phyloP scores from a whole-genome alignment of 2,888 invertebrate genomes.

The Xylophagus ater region DNA sequence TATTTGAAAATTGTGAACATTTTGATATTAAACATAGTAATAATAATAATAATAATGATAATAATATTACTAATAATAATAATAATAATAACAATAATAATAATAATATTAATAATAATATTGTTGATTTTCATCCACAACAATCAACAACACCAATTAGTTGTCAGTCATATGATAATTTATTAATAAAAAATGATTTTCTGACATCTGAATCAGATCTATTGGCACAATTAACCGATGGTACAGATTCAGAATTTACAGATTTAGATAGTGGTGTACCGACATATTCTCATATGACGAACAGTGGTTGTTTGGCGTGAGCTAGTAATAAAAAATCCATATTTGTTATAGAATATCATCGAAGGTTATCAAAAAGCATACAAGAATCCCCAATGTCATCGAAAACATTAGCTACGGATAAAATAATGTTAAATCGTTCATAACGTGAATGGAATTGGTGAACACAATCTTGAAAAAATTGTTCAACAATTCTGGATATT shows the following conservation, averaged over 20 bases:
- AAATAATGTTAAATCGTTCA: conserved; percentile 2
- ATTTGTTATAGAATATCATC: neutral
- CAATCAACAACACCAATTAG: conserved; percentile 13
- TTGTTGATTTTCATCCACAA: conserved; percentile 16
- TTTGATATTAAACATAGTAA: conserved; percentile 35
- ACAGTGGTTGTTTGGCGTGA: conserved; percentile 37
- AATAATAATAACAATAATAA: conserved; percentile 22
- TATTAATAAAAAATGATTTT: conserved; percentile 32
- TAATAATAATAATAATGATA: conserved; percentile 21
- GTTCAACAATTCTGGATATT: conserved; percentile 1
- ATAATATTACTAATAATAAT: conserved; percentile 14
- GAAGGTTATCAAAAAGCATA: neutral
- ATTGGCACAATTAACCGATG: conserved; percentile 28
- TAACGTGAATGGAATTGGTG: too few species aligned
- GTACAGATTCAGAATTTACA: conserved; percentile 34
- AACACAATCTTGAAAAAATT: too few species aligned
- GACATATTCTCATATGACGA: conserved; percentile 31
- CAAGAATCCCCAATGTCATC: neutral
- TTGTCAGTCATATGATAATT: conserved; percentile 24
- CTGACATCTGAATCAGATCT: conserved; percentile 29
- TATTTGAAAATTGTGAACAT: conserved; percentile 35
- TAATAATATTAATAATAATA: conserved; percentile 19
- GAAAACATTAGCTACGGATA: neutral
- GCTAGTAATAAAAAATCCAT: conserved; percentile 10
- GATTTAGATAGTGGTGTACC: conserved; percentile 36